These are phyloP conservation scores for Sebastes itinus DNA, from an alignment of 2,797 vertebrate species.

Conservation along the genomic window DNA sequence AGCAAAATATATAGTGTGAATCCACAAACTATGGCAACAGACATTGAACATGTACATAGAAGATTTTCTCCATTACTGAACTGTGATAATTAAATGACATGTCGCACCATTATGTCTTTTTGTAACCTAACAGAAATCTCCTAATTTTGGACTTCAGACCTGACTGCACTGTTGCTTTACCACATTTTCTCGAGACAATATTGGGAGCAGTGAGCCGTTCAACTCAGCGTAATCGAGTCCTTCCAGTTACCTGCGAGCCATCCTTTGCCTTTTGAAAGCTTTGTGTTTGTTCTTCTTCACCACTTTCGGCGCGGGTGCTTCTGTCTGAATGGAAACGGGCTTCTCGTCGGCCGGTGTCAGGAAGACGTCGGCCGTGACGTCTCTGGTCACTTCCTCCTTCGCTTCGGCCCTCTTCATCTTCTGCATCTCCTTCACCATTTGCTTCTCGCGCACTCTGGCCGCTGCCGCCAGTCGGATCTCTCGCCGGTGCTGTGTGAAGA, in stretches of 20 bases:
- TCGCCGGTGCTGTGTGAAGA: slow-evolving; percentile 85
- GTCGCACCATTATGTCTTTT: background rate
- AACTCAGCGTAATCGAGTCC: slow-evolving; percentile 4
- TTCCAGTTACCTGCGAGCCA: slow-evolving; percentile 66
- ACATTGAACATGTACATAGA: background rate
- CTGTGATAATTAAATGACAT: background rate
- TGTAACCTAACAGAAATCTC: background rate
- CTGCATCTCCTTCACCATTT: slow-evolving; percentile 91
- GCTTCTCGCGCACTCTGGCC: slow-evolving; percentile 89
- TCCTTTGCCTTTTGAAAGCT: slow-evolving; percentile 88
- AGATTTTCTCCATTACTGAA: background rate
- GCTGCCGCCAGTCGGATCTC: slow-evolving; percentile 86
- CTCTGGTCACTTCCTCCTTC: slow-evolving; percentile 77
- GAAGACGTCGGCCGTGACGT: slow-evolving; percentile 92
- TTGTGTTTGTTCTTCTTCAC: slow-evolving; percentile 85
- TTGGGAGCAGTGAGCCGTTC: background rate
- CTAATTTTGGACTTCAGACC: background rate
- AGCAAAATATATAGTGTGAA: background rate
- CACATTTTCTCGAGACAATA: background rate
- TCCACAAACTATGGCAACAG: background rate
- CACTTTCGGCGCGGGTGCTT: slow-evolving; percentile 81
- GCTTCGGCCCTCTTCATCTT: slow-evolving; percentile 83
- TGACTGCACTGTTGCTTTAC: background rate
- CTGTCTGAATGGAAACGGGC: slow-evolving; percentile 69
- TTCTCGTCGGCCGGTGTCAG: slow-evolving; percentile 86